A percentile compares a stretch with the other conserved stretches of the same genome.
Conservation (phyloP, 2,113 vertebrate genomes). For the Sciurus niger region DNA sequence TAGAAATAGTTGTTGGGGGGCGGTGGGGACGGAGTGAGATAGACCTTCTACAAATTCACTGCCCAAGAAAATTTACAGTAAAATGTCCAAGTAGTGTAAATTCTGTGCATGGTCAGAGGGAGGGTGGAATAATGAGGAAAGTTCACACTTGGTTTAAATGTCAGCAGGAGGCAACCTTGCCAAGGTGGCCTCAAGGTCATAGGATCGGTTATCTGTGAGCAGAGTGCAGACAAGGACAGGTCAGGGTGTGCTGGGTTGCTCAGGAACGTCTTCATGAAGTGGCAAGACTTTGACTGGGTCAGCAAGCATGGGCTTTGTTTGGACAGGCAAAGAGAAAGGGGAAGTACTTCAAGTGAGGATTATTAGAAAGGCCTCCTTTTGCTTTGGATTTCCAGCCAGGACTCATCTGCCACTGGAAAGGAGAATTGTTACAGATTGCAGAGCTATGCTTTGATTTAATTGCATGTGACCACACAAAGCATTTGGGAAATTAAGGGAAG, state of each 20-base stretch:
- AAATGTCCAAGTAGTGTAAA: not conserved
- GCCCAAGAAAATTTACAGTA: not conserved
- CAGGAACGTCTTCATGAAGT: not conserved
- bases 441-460: not conserved
- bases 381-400: conserved; percentile 35
- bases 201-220: not conserved
- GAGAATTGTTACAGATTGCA: not conserved
- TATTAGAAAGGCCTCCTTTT: not conserved
- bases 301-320: not conserved
- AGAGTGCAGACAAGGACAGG: not conserved
- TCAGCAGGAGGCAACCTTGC: not conserved
- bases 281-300: not conserved
- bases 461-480: not conserved
- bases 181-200: not conserved
- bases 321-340: not conserved
- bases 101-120: not conserved
- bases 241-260: not conserved
- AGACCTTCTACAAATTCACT: not conserved
- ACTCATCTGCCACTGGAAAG: not conserved
- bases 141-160: conserved; percentile 18
- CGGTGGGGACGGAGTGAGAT: not conserved
- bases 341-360: not conserved
- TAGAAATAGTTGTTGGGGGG: not conserved
- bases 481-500: conserved; percentile 13
- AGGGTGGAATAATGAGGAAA: not conserved